phyloP scores from a whole-genome alignment of 2,113 vertebrate genomes.

The Oncorhynchus clarkii region DNA sequence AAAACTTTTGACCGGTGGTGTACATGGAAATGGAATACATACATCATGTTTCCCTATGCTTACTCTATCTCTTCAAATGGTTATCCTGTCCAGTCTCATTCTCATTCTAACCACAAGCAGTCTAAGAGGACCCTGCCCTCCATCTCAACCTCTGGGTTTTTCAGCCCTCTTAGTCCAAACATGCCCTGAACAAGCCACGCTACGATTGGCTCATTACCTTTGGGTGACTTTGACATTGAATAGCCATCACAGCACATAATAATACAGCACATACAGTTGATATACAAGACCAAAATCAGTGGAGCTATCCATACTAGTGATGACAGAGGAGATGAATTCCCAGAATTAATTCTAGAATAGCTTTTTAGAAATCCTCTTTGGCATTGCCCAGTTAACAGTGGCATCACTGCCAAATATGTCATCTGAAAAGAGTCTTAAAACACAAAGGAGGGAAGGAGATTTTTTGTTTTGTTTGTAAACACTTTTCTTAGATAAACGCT shows the following conservation, averaged over 20 bases:
- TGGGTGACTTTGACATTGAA: constrained; percentile 36
- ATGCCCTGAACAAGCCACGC: constrained; percentile 21
- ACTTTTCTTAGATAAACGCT: constrained; percentile 34
- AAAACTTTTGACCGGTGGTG: too few species aligned
- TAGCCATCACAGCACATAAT: constrained; percentile 42
- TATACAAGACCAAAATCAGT: constrained; percentile 36
- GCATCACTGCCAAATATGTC: constrained; percentile 8
- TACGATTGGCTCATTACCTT: constrained; percentile 49
- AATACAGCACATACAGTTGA: constrained; percentile 34
- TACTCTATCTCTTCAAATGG: too few species aligned
- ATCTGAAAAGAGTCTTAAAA: constrained; percentile 6
- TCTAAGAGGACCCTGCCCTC: background rate
- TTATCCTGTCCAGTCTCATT: background rate
- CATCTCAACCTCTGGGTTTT: constrained; percentile 7
- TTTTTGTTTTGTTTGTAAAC: constrained; percentile 34
- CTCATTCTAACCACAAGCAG: constrained; percentile 2
- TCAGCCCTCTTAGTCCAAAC: constrained; percentile 42
- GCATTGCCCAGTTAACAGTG: background rate
- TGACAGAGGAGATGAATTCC: constrained; percentile 33
- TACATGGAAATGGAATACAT: too few species aligned
- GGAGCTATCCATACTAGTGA: constrained; percentile 14
- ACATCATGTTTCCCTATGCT: too few species aligned
- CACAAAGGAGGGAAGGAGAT: constrained; percentile 18
- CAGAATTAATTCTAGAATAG: constrained; percentile 7
- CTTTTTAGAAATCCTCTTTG: background rate